A percentile compares a stretch with the other conserved stretches of the same genome.
Conservation (phyloP, 1,140 invertebrate genomes). For the Drosophila obscura region DNA sequence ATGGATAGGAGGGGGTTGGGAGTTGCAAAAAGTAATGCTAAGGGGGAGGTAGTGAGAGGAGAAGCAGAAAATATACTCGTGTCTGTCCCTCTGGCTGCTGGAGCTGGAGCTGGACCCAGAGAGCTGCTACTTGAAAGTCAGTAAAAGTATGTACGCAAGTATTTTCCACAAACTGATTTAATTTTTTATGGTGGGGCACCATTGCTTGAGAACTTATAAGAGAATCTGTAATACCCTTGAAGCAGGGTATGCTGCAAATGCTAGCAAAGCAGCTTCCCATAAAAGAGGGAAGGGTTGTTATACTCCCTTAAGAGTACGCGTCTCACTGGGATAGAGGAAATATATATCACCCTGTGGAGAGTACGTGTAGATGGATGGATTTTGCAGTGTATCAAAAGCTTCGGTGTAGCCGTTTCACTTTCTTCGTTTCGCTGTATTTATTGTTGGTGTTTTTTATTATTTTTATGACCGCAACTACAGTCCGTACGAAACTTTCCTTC, state of each 20-base stretch:
- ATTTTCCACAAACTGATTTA: conserved; percentile 79
- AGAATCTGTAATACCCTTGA: too few relatives aligned
- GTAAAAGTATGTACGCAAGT: conserved; percentile 67
- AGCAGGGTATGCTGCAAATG: too few relatives aligned
- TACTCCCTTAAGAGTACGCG: too few relatives aligned
- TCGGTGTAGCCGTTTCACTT: neutral
- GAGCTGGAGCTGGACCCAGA: neutral
- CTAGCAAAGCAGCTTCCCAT: too few relatives aligned
- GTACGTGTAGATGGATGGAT: too few relatives aligned
- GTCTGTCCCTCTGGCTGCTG: neutral
- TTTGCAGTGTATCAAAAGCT: too few relatives aligned
- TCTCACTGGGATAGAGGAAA: too few relatives aligned
- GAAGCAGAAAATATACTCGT: conserved; percentile 7
- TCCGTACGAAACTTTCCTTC: neutral
- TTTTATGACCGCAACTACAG: conserved; percentile 68
- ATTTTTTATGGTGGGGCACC: conserved; percentile 65
- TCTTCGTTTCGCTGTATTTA: conserved; percentile 23
- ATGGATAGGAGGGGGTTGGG: neutral
- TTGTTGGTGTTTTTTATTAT: conserved; percentile 40
- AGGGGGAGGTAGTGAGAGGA: neutral
- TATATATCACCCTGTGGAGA: too few relatives aligned
- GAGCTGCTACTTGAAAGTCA: conserved; percentile 34
- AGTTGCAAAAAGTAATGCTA: neutral
- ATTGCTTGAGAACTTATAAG: conserved; percentile 63
- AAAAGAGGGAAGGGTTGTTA: too few relatives aligned